A percentile compares a stretch with the other conserved stretches of the same genome.
Conservation (phyloP, 2,113 vertebrate genomes). For the Atherinomorus stipes region DNA sequence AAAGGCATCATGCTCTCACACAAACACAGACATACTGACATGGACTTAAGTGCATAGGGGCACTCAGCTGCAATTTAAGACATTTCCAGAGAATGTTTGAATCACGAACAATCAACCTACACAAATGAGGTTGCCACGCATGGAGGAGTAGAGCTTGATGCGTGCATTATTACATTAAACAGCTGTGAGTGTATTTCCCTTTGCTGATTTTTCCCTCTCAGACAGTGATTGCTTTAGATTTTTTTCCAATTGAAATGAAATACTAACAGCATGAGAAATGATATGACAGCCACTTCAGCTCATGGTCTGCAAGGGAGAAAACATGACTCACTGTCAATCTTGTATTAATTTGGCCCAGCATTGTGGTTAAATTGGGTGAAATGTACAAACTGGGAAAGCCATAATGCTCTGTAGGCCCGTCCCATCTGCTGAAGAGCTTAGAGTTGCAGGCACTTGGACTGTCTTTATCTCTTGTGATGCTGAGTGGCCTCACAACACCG, state of each 20-base stretch:
- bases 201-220: constrained; percentile 39
- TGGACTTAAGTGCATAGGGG: neutral
- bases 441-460: constrained; percentile 41
- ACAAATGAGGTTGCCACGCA: constrained; percentile 65
- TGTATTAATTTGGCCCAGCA: constrained; percentile 30
- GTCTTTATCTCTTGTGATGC: constrained; percentile 29
- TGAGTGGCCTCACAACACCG: constrained; percentile 48
- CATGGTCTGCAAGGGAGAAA: constrained; percentile 4
- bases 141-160: constrained; percentile 40
- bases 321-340: constrained; percentile 38
- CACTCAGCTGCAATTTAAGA: constrained; percentile 43
- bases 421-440: constrained; percentile 61
- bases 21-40: neutral
- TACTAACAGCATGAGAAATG: constrained; percentile 11
- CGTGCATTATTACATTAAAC: constrained; percentile 67
- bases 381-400: constrained; percentile 48
- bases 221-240: constrained; percentile 29
- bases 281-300: constrained; percentile 21
- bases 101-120: constrained; percentile 63
- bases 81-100: constrained; percentile 57
- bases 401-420: constrained; percentile 38
- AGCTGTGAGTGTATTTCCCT: constrained; percentile 62
- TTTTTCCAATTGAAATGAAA: constrained; percentile 32
- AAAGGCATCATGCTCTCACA: neutral
- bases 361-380: constrained; percentile 46